Evolutionary conservation across 2,113 vertebrate genomes (phyloP).

Genomic region (Columbina picui): DNA sequence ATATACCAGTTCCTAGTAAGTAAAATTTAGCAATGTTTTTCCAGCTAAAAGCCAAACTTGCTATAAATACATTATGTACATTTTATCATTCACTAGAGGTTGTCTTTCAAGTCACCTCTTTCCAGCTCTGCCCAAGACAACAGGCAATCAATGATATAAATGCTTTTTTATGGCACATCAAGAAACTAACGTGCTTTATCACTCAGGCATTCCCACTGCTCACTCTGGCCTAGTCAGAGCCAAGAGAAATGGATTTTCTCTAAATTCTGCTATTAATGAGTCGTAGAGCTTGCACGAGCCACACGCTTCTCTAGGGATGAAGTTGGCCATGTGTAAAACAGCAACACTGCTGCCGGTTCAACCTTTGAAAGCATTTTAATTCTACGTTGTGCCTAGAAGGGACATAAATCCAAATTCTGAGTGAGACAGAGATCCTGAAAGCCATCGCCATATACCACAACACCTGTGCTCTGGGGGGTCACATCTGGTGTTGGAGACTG

Average conservation of each 20-base stretch:
- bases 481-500: neutral
- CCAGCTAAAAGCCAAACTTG: neutral
- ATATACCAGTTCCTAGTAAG: slow-evolving; percentile 87
- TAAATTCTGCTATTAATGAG: neutral
- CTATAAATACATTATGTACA: neutral
- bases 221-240: neutral
- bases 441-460: neutral
- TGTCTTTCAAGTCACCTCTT: neutral
- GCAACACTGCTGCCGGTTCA: neutral
- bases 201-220: neutral
- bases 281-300: neutral
- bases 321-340: neutral
- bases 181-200: neutral
- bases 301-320: neutral
- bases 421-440: neutral
- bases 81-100: neutral
- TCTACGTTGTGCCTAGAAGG: neutral
- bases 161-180: neutral
- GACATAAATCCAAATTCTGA: neutral
- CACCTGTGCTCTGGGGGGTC: accelerated
- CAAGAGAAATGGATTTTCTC: neutral
- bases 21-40: neutral
- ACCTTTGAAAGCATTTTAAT: neutral
- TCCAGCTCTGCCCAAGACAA: neutral
- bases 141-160: neutral